Base-by-base conservation (phyloP, 1,140 invertebrate species). In the Nephotettix cincticeps region DNA sequence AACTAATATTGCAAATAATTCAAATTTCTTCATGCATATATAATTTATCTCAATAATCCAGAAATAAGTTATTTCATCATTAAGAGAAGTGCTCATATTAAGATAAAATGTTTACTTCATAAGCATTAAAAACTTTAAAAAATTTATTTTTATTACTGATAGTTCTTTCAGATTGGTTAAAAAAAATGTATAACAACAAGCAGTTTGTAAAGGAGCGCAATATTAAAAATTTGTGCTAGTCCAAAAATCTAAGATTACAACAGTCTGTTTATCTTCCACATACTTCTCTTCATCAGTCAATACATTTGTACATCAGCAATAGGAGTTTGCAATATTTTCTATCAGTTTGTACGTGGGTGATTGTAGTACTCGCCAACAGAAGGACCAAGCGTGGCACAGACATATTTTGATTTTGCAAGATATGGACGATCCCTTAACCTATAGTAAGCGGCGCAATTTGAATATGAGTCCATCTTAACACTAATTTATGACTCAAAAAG, bases 341-440 rank as follows among this genome's bases (percentile, higher is more conserved):
- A 61, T 14, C 3, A 54, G 19, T 61, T 61, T 61, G 56, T 61
- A 61, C 56, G 28, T 61, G 28, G 21, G 56, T 14, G 56, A 61
- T 61, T 61, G 56, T 61, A 21, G 28, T 28, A 61, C 13, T 14
- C 32, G 32, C 32, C 14, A 14, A 2, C 28, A 9, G 56, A 61
- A 19, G 47, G 17, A 19, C 56, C 56, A 61, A 61, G 56, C 56
- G n/a, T 61, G 56, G 56, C 56, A 61, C 56, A 29, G 56, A 61
- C 6, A 28, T 25, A 25, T 61, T 61, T 61, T 27, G 56, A 61
- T 61, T 61, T 36, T 23, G 27, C 56, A 61, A 61, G 56, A 61
- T 61, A 61, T 61, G 56, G 56, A 61, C 56, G 56, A 61, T 61
- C 56, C 56, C 56, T 61, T 61, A 61, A 61, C 56, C 56, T 61